phyloP scores from a whole-genome alignment of 1,140 invertebrate genomes.

The Leptopilina clavipes region DNA sequence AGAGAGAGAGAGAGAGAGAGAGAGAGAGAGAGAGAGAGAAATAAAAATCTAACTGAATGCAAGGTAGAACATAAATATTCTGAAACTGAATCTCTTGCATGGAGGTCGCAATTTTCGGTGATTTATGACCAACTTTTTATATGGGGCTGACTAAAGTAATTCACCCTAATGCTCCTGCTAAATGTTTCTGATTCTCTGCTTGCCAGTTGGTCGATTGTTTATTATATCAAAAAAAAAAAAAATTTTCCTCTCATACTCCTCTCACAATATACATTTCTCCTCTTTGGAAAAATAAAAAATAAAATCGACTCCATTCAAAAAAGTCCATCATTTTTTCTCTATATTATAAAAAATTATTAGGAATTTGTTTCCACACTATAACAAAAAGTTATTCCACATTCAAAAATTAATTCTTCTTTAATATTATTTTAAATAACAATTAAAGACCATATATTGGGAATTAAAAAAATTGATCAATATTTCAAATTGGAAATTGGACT shows the following conservation, averaged over 20 bases:
- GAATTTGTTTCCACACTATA: no score
- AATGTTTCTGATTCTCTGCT: conserved; percentile 65
- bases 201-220: conserved; percentile 63
- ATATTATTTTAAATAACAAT: no score
- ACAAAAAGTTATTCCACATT: no score
- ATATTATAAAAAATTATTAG: no score
- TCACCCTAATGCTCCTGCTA: conserved; percentile 72
- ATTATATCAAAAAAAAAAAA: conserved; percentile 69
- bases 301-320: conserved; percentile 43
- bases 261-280: conserved; percentile 34
- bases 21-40: conserved; percentile 42
- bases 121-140: conserved; percentile 71
- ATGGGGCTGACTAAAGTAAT: conserved; percentile 70
- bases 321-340: no score
- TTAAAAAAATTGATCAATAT: not conserved
- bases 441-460: no score
- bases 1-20: no score
- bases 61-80: conserved; percentile 57
- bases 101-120: conserved; percentile 63
- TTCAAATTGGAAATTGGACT: not conserved
- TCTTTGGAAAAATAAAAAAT: conserved; percentile 47
- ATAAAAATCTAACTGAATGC: conserved; percentile 59
- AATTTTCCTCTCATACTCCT: conserved; percentile 54
- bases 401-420: no score
- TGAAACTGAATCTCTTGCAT: conserved; percentile 62